These are phyloP conservation scores for Vesta saturnalis DNA, from an alignment of 2,888 invertebrate species.

Conservation along the genomic window DNA sequence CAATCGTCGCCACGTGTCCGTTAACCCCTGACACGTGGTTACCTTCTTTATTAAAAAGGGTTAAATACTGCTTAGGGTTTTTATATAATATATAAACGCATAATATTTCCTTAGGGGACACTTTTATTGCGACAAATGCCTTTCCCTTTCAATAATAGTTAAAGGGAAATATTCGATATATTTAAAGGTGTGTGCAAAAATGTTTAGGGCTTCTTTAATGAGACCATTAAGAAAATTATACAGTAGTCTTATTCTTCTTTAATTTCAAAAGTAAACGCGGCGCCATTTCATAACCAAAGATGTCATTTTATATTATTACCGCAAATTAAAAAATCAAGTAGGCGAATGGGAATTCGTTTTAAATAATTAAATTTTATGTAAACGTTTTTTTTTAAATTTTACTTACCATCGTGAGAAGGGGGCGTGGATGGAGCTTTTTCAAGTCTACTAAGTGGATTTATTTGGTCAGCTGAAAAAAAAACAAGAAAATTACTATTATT, in stretches of 20 bases:
- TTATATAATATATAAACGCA: conserved; percentile 51
- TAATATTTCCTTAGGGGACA: conserved; percentile 56
- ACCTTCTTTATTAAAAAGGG: conserved; percentile 60
- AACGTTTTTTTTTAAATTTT: not conserved
- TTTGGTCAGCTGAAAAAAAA: conserved; percentile 65
- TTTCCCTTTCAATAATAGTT: conserved; percentile 42
- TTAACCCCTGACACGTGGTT: conserved; percentile 56
- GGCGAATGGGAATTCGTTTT: conserved; percentile 8
- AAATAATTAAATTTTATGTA: not conserved
- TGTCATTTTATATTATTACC: not conserved
- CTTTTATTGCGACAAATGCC: conserved; percentile 51
- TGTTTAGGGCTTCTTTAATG: not conserved
- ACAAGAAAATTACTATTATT: conserved; percentile 18
- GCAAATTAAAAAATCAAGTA: not conserved
- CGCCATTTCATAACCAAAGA: not conserved
- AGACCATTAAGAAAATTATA: not conserved
- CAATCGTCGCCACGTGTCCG: conserved; percentile 56
- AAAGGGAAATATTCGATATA: conserved; percentile 11
- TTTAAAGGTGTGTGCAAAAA: not conserved
- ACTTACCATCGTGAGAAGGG: conserved; percentile 75
- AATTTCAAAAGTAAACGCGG: not conserved
- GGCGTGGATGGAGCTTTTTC: conserved; percentile 84
- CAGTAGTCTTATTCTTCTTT: not conserved
- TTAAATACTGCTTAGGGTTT: conserved; percentile 57
- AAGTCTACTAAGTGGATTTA: conserved; percentile 65